These are phyloP conservation scores for Pipa parva DNA, from an alignment of 2,113 vertebrate species.

Conservation along the genomic window DNA sequence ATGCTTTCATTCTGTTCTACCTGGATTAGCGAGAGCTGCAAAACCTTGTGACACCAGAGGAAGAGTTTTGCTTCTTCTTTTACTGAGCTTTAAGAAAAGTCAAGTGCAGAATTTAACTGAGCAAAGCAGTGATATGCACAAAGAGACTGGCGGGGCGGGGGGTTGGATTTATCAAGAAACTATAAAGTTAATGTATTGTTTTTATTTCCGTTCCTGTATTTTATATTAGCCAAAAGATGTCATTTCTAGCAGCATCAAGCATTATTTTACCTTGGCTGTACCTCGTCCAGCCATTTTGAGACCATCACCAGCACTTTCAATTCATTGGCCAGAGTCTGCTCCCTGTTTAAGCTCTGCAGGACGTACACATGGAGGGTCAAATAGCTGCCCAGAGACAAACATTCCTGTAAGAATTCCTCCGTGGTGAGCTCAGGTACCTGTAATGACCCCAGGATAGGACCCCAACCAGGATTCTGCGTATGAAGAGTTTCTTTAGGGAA, in stretches of 20 bases:
- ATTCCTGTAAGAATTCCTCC: slow-evolving; percentile 90
- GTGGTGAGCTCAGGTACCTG: slow-evolving; percentile 93
- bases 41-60: slow-evolving; percentile 91
- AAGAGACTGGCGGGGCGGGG: too few species aligned
- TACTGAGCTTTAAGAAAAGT: slow-evolving; percentile 62
- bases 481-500: slow-evolving; percentile 59
- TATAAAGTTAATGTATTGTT: too few species aligned
- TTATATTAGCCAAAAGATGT: too few species aligned
- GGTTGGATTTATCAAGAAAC: too few species aligned
- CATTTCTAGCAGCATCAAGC: too few species aligned
- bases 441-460: slow-evolving; percentile 85
- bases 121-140: too few species aligned
- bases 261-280: slow-evolving; percentile 78
- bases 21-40: slow-evolving; percentile 80
- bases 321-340: slow-evolving; percentile 83
- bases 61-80: slow-evolving; percentile 92
- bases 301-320: slow-evolving; percentile 78
- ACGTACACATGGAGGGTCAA: slow-evolving; percentile 88
- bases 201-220: too few species aligned
- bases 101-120: too few species aligned
- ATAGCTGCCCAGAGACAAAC: slow-evolving; percentile 83
- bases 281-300: slow-evolving; percentile 82
- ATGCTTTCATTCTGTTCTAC: slow-evolving; percentile 66
- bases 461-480: slow-evolving; percentile 78
- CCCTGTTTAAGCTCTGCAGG: slow-evolving; percentile 81